Evolutionary conservation across 1,140 invertebrate species (phyloP).

Genomic region (Philotrypesis tridentata): DNA sequence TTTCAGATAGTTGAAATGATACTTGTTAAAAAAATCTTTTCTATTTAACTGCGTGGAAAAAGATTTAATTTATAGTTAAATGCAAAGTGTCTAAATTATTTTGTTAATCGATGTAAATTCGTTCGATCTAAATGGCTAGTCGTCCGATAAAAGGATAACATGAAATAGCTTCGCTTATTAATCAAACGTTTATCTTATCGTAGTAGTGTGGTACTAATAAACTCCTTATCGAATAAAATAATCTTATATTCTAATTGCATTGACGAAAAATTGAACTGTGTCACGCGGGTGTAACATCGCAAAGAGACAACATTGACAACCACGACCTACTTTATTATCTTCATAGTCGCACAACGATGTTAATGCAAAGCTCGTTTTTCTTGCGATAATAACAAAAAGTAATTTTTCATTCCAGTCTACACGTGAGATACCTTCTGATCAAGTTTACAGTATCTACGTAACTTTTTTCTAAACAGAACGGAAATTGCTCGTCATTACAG

Average conservation of each 20-base stretch:
- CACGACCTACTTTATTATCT: not conserved
- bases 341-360: not conserved
- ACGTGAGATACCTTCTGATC: too few relatives aligned
- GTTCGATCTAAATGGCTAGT: not conserved
- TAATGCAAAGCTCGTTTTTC: not conserved
- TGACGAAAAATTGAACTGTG: not conserved
- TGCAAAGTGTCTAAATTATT: not conserved
- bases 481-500: not conserved
- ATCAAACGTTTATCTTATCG: not conserved
- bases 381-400: too few relatives aligned
- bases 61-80: too few relatives aligned
- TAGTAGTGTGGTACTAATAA: not conserved
- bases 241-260: not conserved
- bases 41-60: not conserved
- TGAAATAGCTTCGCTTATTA: not conserved
- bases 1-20: not conserved
- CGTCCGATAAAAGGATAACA: too few relatives aligned
- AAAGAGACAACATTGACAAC: not conserved
- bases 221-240: not conserved
- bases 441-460: too few relatives aligned
- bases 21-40: not conserved
- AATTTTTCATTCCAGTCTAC: too few relatives aligned
- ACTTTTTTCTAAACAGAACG: not conserved
- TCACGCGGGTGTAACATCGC: not conserved
- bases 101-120: not conserved